These are phyloP conservation scores for Bolinopsis microptera DNA, from an alignment of 37 sponge, comb jelly and placozoan species.

Conservation along the genomic window DNA sequence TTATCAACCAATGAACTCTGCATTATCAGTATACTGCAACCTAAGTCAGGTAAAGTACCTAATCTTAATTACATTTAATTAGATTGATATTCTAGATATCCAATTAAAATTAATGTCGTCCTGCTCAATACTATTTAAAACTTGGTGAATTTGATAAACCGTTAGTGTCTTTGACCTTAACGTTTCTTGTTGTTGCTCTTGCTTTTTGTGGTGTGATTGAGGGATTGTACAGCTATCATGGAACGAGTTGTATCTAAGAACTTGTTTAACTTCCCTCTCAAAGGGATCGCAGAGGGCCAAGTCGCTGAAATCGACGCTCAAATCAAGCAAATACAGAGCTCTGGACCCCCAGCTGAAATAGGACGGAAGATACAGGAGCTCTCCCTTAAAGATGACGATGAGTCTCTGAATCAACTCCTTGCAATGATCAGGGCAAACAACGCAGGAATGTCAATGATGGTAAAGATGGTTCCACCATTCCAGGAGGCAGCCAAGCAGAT, in stretches of 20 bases:
- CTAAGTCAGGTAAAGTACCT: too few relatives aligned
- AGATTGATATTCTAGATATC: too few relatives aligned
- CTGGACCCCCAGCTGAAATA: neutral
- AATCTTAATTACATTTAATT: too few relatives aligned
- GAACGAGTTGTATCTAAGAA: neutral
- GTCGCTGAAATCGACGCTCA: neutral
- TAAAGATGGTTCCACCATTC: neutral
- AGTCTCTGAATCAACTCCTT: neutral
- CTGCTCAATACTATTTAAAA: too few relatives aligned
- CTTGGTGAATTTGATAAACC: too few relatives aligned
- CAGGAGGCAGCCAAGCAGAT: neutral
- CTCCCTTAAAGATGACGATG: neutral
- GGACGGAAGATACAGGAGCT: neutral
- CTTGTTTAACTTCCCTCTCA: slow-evolving; percentile 46
- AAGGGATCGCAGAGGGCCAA: neutral
- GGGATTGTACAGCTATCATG: too few relatives aligned
- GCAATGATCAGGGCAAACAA: neutral
- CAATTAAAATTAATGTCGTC: too few relatives aligned
- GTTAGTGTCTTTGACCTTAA: too few relatives aligned
- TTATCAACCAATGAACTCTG: too few relatives aligned
- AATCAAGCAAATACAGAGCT: neutral
- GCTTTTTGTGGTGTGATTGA: too few relatives aligned
- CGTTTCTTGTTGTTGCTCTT: too few relatives aligned
- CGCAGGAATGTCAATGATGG: neutral
- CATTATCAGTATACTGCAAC: too few relatives aligned